Percentiles rank a stretch among this genome's conserved stretches.
Evolutionary conservation across 53 echinoderm and acorn worm species (phyloP).

Genomic region (Echinometra lucunter): DNA sequence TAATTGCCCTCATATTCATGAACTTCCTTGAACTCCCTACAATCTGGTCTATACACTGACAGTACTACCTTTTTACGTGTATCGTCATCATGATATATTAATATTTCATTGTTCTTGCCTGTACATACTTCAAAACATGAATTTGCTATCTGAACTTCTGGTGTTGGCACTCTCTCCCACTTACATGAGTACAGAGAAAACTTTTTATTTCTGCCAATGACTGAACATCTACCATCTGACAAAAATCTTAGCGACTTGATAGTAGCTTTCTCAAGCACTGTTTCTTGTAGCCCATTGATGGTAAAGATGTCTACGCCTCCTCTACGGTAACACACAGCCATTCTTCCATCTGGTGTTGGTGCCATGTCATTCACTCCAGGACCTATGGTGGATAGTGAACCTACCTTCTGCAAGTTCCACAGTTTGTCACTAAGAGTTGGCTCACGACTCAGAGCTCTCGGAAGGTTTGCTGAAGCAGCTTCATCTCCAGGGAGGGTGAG

Average conservation of each 20-base stretch:
- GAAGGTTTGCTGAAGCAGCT: neutral
- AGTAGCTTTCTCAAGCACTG: neutral
- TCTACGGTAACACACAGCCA: neutral
- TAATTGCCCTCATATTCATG: too few relatives aligned
- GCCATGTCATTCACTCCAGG: neutral
- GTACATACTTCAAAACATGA: too few relatives aligned
- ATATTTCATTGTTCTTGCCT: too few relatives aligned
- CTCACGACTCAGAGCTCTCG: neutral
- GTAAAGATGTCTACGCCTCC: neutral
- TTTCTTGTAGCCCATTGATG: neutral
- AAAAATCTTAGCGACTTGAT: neutral
- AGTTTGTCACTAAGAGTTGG: neutral
- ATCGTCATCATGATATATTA: too few relatives aligned
- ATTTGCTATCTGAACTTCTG: too few relatives aligned
- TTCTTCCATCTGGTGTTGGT: slow-evolving; percentile 1
- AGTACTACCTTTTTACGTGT: too few relatives aligned
- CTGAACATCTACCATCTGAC: neutral
- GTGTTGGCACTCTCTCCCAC: too few relatives aligned
- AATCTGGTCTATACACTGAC: too few relatives aligned
- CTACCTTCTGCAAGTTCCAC: neutral
- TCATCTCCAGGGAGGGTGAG: too few relatives aligned
- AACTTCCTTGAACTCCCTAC: too few relatives aligned
- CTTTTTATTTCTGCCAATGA: too few relatives aligned
- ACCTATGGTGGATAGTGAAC: neutral
- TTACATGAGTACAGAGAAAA: too few relatives aligned